A percentile compares a stretch with the other conserved stretches of the same genome.
These are phyloP conservation scores for Lanistes nyassanus DNA, from an alignment of 1,140 invertebrate species.

Conservation along the genomic window DNA sequence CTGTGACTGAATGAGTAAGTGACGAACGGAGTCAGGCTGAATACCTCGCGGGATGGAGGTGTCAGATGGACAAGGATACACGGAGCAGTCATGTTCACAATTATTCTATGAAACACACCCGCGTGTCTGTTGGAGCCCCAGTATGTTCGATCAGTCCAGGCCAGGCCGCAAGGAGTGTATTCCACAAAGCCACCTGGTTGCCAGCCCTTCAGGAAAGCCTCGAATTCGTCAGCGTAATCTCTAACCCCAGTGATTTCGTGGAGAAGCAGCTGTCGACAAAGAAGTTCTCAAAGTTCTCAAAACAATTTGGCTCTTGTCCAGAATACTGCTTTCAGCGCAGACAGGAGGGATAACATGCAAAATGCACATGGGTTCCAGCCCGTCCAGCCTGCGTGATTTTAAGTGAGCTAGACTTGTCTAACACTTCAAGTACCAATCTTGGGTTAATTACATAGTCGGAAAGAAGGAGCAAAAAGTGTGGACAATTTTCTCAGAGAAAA, in stretches of 20 bases:
- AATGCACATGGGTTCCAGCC: no score
- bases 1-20: no score
- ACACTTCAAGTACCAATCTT: no score
- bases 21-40: background rate
- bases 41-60: background rate
- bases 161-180: slow-evolving; percentile 54
- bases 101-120: slow-evolving; percentile 23
- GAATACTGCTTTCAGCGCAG: no score
- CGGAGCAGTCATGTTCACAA: background rate
- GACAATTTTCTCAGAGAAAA: no score
- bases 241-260: slow-evolving; percentile 36
- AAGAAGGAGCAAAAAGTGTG: no score
- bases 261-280: slow-evolving; percentile 39
- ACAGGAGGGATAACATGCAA: no score
- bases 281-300: no score
- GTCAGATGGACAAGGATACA: background rate
- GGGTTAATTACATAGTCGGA: no score
- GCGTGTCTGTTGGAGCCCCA: slow-evolving; percentile 55
- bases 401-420: no score
- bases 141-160: slow-evolving; percentile 34
- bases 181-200: slow-evolving; percentile 47
- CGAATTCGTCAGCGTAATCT: slow-evolving; percentile 35
- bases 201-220: slow-evolving; percentile 38
- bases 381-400: no score
- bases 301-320: no score